Conservation (phyloP, 2,888 invertebrate genomes). For the Sphaeridia pumilis region DNA sequence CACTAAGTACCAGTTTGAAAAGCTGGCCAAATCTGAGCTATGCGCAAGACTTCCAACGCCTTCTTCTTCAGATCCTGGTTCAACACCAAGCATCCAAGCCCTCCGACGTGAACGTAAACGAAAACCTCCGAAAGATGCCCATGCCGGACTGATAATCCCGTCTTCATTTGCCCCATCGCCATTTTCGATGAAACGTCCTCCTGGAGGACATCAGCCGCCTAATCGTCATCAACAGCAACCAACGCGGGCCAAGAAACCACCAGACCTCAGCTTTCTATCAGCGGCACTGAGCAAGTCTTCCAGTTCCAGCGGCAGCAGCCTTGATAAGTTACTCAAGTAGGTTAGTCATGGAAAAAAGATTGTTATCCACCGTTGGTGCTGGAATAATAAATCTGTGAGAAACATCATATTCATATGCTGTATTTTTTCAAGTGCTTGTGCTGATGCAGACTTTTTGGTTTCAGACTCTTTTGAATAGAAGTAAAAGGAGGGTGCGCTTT, state of each 20-base stretch:
- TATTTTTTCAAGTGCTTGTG: too few relatives aligned
- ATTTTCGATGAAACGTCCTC: not conserved
- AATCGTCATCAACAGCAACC: not conserved
- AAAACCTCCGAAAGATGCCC: not conserved
- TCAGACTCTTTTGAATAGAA: too few relatives aligned
- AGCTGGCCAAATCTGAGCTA: not conserved
- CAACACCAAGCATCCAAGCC: not conserved
- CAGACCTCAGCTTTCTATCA: too few relatives aligned
- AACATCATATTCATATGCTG: too few relatives aligned
- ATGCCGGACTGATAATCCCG: slow-evolving; percentile 3
- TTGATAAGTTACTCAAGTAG: too few relatives aligned
- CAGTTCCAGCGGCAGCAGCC: too few relatives aligned
- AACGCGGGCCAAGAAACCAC: not conserved
- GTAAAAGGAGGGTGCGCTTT: too few relatives aligned
- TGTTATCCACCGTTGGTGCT: too few relatives aligned
- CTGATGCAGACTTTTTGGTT: too few relatives aligned
- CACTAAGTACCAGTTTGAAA: not conserved
- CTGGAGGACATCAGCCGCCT: not conserved
- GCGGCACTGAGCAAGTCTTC: too few relatives aligned
- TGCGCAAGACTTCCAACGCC: not conserved
- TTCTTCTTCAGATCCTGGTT: not conserved
- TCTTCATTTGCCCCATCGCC: not conserved
- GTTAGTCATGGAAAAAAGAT: too few relatives aligned
- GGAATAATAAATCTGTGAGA: too few relatives aligned
- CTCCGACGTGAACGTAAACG: not conserved